Base-by-base conservation (phyloP, 1,140 invertebrate genomes). In the Bombus cullumanus region DNA sequence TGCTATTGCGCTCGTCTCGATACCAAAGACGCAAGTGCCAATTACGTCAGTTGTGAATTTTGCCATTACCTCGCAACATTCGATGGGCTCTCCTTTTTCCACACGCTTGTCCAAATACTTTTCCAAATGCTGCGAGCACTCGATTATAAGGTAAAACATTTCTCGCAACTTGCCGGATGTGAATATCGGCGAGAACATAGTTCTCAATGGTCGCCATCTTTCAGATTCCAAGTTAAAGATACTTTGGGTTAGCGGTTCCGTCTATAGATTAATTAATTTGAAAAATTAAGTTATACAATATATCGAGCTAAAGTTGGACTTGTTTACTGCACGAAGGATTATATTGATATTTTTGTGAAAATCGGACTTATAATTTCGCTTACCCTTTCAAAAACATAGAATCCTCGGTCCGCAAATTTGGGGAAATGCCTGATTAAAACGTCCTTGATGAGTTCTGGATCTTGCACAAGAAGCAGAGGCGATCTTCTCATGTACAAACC, bases 21-120 rank as follows among this genome's bases (percentile, higher is more conserved):
- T 75, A 1, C 86, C 88, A 9, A 89, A 89, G 0, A 43, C 74
- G 8, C 82, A 89, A 10, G 12, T 94, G 1, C 94, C 96, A 37
- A 96, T 96, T 0, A 96, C 94, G 86, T 96, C 96, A 10, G 95
- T 96, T 0, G 95, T 94, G 81, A 94, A 96, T 37, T 94, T 93
- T 1, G 93, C 94, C 31, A 94, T 89, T 0, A 96, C 71, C 59
- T 96, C 94, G 88, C 95, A 94, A 6, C 96, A 93, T 72, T 96
- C 95, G 25, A 96, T 90, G 12, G 53, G 22, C 5, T 92, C 91
- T 53, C 93, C 92, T 34, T 59, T 72, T 18, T 88, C 85, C 59
- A 91, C 72, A 10, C 92, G n/a, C n/a, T 94, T 88, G 5, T 93
- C 90, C 6, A 94, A 88, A 59, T 94, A 92, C 12, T 91, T 15